Evolutionary conservation across 2,113 vertebrate genomes (phyloP).

Genomic region (Uropsilus gracilis): DNA sequence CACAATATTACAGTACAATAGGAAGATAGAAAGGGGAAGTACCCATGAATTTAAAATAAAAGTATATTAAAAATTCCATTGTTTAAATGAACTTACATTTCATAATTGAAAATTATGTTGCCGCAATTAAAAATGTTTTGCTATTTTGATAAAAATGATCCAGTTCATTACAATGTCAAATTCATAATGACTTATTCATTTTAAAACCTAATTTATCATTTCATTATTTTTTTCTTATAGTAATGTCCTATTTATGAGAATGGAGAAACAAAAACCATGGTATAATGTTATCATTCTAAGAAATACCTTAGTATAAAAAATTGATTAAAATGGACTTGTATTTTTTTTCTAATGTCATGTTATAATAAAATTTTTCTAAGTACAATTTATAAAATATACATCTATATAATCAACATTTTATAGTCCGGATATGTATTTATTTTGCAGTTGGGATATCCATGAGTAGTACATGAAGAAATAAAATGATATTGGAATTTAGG

Average conservation of each 20-base stretch:
- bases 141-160: background rate
- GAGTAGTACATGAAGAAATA: background rate
- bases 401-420: constrained; percentile 58
- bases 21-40: background rate
- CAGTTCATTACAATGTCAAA: background rate
- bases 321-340: background rate
- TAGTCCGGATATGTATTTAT: background rate
- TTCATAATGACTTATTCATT: background rate
- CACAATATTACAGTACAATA: background rate
- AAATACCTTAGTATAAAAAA: background rate
- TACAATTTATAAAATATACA: background rate
- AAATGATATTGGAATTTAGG: background rate
- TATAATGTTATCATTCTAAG: background rate
- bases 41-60: background rate
- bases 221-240: background rate
- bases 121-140: background rate
- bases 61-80: background rate
- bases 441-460: background rate
- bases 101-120: background rate
- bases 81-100: background rate
- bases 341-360: background rate
- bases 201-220: background rate
- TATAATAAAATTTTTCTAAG: background rate
- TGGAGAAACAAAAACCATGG: background rate
- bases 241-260: background rate